phyloP scores from a whole-genome alignment of 2,888 invertebrate genomes.

The Eilema depressum region DNA sequence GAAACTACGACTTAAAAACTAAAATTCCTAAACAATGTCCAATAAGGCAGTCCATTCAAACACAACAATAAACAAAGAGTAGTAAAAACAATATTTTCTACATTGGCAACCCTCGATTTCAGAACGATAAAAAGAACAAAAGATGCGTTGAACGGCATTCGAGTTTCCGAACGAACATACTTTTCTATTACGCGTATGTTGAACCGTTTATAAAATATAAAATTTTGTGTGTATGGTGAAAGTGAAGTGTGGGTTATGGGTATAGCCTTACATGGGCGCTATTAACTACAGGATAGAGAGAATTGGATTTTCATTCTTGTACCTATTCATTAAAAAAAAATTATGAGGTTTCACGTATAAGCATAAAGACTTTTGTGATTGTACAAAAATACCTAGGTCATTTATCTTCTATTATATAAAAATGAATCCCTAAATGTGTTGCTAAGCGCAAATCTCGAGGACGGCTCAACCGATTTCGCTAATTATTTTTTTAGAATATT shows the following conservation, averaged over 20 bases:
- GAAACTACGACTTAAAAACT: neutral
- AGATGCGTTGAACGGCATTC: constrained; percentile 43
- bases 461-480: too few relatives aligned
- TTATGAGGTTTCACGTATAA: too few relatives aligned
- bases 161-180: constrained; percentile 50
- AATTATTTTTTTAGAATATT: too few relatives aligned
- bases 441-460: too few relatives aligned
- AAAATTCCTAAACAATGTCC: constrained; percentile 16
- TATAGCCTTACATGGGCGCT: neutral
- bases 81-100: constrained; percentile 46
- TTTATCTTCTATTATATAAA: too few relatives aligned
- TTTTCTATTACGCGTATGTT: constrained; percentile 50
- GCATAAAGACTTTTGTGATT: too few relatives aligned
- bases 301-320: neutral
- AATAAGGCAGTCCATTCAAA: constrained; percentile 35
- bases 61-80: constrained; percentile 48
- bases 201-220: constrained; percentile 27
- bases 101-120: constrained; percentile 52
- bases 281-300: neutral
- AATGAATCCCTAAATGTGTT: too few relatives aligned
- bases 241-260: neutral
- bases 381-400: too few relatives aligned
- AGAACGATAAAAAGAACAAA: constrained; percentile 54
- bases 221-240: constrained; percentile 2
- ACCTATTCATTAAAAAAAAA: too few relatives aligned